Evolutionary conservation across 2,113 vertebrate genomes (phyloP), one percentile per base, ranked within the genome.

Genomic region (Lepus americanus): DNA sequence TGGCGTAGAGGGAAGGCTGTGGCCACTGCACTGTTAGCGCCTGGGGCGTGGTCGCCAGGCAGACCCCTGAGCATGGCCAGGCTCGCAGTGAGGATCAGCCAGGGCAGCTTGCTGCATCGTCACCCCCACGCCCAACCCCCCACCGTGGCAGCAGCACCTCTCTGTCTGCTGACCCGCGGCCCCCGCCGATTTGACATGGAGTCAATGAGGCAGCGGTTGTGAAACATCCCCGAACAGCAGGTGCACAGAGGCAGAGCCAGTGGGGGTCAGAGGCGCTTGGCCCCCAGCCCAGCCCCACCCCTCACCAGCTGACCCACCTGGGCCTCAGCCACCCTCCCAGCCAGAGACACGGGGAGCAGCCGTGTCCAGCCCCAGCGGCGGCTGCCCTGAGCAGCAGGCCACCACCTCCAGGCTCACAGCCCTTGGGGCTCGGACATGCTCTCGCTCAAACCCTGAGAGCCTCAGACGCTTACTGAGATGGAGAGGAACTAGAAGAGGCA

Each of bases 341-440:
- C 14, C 1, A 0, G 14, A 6, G 49, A 31, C 44, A 1, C 20
- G 63, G 53, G 67, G n/a, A 53, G 23, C 9, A 13, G 59, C 6
- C 12, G 36, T 1, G 1, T 25, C 39, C 6, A 13, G 22, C 19
- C 33, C 6, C 0, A 10, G 33, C 36, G 53, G 79, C 1, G 0
- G 39, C n/a, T 6, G 25, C 59, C 8, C 5, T 11, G 59, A 74
- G 22, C 70, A 3, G 4, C 8, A 0, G 9, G 36, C 3, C 0
- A 3, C 33, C 27, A 12, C 55, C 67, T 22, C 61, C 29, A 11
- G 27, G 84, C 25, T 67, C 51, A 1, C 3, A 29, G 31, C 6
- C 29, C 27, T 31, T 10, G 2, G 2, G 55, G 72, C 67, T 17
- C 74, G 1, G 44, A 23, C 2, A 6, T 17, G 19, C 27, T 19